Base-by-base conservation (phyloP, 1,140 invertebrate genomes). In the Drosophila takahashii region DNA sequence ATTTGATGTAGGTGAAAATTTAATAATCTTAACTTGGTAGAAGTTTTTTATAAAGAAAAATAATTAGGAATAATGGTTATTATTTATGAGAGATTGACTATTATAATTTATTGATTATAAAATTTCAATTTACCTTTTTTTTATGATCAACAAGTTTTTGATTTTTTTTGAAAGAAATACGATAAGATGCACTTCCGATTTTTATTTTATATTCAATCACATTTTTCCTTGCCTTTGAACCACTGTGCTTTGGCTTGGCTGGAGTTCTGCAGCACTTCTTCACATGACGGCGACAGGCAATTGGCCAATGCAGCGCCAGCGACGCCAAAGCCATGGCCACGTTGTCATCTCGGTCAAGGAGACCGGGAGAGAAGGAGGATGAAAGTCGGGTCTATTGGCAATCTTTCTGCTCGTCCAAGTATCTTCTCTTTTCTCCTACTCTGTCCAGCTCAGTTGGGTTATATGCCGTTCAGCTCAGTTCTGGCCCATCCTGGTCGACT, bases 211-310 rank as follows among this genome's bases (percentile, higher is more conserved):
- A 9, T 9, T 32, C 9, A 32, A 9, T 7, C 8, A 2, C 2
- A 32, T 8, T 8, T 39, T 62, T 10, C 13, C 8, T 0, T 5
- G 1, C 3, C 39, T 29, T 45, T 13, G 5, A 2, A 0, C 47
- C 76, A 87, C 75, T 81, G 65, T 72, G 64, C 48, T 13, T 18
- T 39, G 18, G 10, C 42, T 32, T 58, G 64, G 11, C 44, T 70
- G 61, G 60, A 72, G 51, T 62, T 41, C 65, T 58, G 58, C 76
- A 60, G 34, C 62, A 57, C 42, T 64, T 74, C 79, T 74, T 78
- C 70, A 70, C 62, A 83, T 83, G 75, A 62, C 72, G 58, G 60
- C 62, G 62, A 86, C 74, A 85, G 79, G 79, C 83, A 86, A 86
- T 86, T 86, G 81, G 81, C 76, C 80, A 83, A 67, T 71, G 53